Base-by-base conservation (phyloP, 2,797 vertebrate species). In the Pelodytes ibericus region DNA sequence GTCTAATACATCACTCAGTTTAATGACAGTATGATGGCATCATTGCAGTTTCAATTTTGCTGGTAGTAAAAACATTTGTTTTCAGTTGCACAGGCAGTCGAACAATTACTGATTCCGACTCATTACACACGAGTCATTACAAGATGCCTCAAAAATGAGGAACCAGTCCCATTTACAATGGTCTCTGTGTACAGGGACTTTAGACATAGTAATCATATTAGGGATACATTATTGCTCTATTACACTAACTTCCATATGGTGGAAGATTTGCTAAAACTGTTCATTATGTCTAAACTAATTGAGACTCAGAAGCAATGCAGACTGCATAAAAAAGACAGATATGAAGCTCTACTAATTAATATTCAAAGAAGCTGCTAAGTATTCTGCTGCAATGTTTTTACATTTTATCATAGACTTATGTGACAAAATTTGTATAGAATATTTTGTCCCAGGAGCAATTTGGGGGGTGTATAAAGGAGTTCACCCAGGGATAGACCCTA, bases 91-190 rank as follows among this genome's bases (percentile, higher is more conserved):
- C 18, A 51, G 70, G 59, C 70, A 72, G 39, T 62, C 26, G 18
- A 72, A 72, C 70, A 62, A 62, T 62, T 72, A 62, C 58, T 25
- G 20, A 72, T 72, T 72, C 59, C 70, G 47, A 62, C 26, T 72
- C 70, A 72, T 72, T 72, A 72, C 58, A 72, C 59, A 62, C n/a
- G 47, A 60, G 70, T 62, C 58, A 72, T 72, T 72, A 62, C 44
- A 49, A 60, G 26, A 62, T 51, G 27, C 33, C 44, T 18, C 27
- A 62, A n/a, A 62, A 62, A 62, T 11, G 41, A 62, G 29, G 58
- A 62, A 47, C 44, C 41, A 51, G 18, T 29, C 59, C 25, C 58
- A 62, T 44, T 72, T 72, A 72, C 56, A 72, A 72, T 58, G n/a
- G 20, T 44, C 29, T 49, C 70, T 47, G 59, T 72, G 70, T 61